Conservation (phyloP, 2,113 vertebrate species). For the Channa maculata region DNA sequence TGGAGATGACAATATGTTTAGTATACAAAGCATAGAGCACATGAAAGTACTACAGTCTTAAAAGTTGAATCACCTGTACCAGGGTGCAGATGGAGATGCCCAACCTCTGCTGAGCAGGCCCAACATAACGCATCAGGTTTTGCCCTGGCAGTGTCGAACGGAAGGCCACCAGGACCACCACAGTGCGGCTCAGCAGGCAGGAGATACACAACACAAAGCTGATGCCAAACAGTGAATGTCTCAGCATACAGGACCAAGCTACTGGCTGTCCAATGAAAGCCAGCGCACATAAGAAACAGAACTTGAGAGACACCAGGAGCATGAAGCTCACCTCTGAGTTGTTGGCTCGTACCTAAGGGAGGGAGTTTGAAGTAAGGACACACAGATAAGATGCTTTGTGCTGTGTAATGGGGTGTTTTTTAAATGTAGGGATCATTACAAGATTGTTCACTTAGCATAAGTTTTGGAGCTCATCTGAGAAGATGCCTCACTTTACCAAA, state of each 20-base stretch:
- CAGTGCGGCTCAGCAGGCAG: conserved; percentile 69
- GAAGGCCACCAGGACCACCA: conserved; percentile 70
- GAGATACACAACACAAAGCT: conserved; percentile 74
- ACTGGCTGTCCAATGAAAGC: conserved; percentile 62
- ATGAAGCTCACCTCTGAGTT: conserved; percentile 72
- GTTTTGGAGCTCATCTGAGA: neutral
- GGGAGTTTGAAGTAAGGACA: neutral
- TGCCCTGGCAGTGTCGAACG: conserved; percentile 53
- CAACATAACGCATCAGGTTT: conserved; percentile 65
- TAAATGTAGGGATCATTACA: neutral
- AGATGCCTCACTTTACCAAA: conserved; percentile 13
- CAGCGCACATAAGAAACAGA: conserved; percentile 68
- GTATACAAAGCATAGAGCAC: neutral
- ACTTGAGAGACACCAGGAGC: conserved; percentile 63
- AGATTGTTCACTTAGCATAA: too few relatives aligned
- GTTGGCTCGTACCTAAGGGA: conserved; percentile 58
- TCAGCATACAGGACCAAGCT: conserved; percentile 65
- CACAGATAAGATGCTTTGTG: neutral
- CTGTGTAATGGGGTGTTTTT: neutral
- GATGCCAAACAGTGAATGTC: conserved; percentile 71
- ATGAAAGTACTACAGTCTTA: neutral
- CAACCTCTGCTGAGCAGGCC: conserved; percentile 61
- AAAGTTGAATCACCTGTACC: conserved; percentile 44
- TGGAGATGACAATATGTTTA: conserved; percentile 11
- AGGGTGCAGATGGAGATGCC: conserved; percentile 66